Base-by-base conservation (phyloP, 2,113 vertebrate genomes). In the Oreotragus oreotragus region DNA sequence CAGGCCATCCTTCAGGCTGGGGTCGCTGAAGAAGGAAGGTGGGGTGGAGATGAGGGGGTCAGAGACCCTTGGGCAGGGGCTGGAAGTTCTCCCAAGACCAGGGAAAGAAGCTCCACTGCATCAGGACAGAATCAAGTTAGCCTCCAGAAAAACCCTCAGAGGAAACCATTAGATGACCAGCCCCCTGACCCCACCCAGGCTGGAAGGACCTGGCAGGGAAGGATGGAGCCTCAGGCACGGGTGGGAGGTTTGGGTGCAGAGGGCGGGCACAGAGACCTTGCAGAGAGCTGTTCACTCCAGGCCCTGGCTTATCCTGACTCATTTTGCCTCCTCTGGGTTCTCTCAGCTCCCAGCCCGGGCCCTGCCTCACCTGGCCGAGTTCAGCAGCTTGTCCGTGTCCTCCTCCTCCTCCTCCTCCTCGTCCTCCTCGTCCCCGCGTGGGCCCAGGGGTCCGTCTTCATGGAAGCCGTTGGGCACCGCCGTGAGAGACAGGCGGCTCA, bases 391-490 rank as follows among this genome's bases (percentile, higher is more conserved):
- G 96, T 98, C 99, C 1, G 98, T 97, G 27, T 99, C 99, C 62
- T 99, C 99, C 39, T 98, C 99, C 36, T 98, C 99, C n/a, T 98
- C 92, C 9, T 97, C 97, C 14, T 97, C 97, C 0, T 70, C 66
- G 1, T 70, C n/a, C 7, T 97, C 97, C 13, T 98, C 98, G 0
- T 98, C 97, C 49, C 96, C 77, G 0, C 70, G 95, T 49, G 92
- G 81, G 19, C 90, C 90, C 80, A 6, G 95, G 21, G 98, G 96
- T 27, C 98, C 98, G 10, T 99, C 99, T 90, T 98, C 84, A 1
- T 99, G 99, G 98, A 99, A 99, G 39, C 99, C 99, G 33, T 99
- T 99, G 7, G 99, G 99, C 95, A 99, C 98, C 70, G 99, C 99
- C 88, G 99, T 99, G 97, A 99, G 98, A 84, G 99, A 99, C 33